Percentiles rank a stretch among this genome's conserved stretches.
Conservation (phyloP, 2,888 invertebrate species). For the Tuberolachnus salignus region DNA sequence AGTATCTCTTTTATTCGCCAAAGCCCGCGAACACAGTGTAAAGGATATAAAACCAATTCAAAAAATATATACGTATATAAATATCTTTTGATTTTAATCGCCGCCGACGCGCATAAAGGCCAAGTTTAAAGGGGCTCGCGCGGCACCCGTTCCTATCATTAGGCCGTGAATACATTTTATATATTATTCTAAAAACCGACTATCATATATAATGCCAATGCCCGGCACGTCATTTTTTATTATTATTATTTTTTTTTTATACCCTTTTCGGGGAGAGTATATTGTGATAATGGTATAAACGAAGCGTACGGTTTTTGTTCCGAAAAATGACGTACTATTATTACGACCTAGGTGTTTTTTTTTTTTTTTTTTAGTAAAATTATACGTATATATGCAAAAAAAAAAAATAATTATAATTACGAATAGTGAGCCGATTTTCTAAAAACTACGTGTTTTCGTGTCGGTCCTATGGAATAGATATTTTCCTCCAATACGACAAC, state of each 20-base stretch:
- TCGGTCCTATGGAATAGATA: too few relatives aligned
- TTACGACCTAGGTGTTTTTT: too few relatives aligned
- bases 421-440: too few relatives aligned
- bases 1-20: constrained; percentile 26
- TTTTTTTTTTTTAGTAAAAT: too few relatives aligned
- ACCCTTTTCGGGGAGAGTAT: background rate
- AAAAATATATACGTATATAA: constrained; percentile 23
- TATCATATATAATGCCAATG: background rate
- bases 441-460: too few relatives aligned
- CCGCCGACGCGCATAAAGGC: background rate
- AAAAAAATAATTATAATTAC: too few relatives aligned
- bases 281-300: too few relatives aligned
- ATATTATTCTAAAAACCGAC: background rate
- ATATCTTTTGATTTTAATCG: constrained; percentile 46
- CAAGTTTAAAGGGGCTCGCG: constrained; percentile 1
- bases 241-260: background rate
- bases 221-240: background rate
- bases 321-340: background rate
- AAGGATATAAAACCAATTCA: constrained; percentile 40
- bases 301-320: background rate
- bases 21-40: background rate
- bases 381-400: too few relatives aligned
- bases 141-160: background rate
- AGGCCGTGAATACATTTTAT: constrained; percentile 1
- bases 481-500: too few relatives aligned